Conservation (phyloP, 2,888 invertebrate genomes). For the Epirrita christyi region DNA sequence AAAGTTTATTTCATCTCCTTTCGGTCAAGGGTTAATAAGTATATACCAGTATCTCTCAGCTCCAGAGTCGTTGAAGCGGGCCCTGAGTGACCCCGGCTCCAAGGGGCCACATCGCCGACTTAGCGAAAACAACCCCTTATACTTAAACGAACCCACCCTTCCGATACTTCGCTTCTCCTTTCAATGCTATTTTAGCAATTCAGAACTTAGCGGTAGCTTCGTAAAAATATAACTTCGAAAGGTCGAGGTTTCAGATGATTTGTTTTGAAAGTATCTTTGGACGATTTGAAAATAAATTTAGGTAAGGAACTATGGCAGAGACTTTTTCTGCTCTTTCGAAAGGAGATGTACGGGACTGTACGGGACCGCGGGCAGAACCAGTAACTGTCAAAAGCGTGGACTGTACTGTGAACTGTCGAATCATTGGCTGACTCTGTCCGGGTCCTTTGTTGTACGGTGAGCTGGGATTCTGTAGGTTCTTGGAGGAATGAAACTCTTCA, state of each 20-base stretch:
- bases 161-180: conserved; percentile 8
- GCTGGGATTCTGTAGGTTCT: too few species aligned
- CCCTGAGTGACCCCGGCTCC: conserved; percentile 4
- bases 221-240: conserved; percentile 18
- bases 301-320: too few species aligned
- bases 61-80: conserved; percentile 4
- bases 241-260: conserved; percentile 6
- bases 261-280: conserved; percentile 5
- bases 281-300: not conserved
- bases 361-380: too few species aligned
- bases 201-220: conserved; percentile 11
- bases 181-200: conserved; percentile 23
- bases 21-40: not conserved
- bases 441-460: too few species aligned
- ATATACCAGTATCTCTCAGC: conserved; percentile 8
- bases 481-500: too few species aligned
- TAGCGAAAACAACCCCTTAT: conserved; percentile 24
- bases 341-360: too few species aligned
- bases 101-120: conserved; percentile 13
- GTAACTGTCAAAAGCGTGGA: too few species aligned
- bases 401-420: too few species aligned
- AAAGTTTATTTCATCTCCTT: not conserved
- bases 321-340: too few species aligned
- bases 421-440: too few species aligned
- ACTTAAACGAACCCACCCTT: conserved; percentile 20